These are phyloP conservation scores for Gulo gulo DNA, from an alignment of 2,113 vertebrate species.

Conservation along the genomic window DNA sequence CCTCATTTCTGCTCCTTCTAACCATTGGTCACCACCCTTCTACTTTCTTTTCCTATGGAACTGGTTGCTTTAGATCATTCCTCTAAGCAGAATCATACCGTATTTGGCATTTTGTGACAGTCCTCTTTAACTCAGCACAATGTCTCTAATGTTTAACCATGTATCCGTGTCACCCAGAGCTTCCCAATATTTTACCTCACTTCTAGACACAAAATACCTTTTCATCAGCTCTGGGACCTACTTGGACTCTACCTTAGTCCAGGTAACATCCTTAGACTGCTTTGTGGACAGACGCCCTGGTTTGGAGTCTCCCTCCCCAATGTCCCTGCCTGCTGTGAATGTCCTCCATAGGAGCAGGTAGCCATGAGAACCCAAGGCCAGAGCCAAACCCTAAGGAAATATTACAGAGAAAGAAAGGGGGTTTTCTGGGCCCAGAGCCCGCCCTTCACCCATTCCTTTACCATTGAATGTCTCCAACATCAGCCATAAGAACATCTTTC, in stretches of 20 bases:
- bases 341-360: not conserved
- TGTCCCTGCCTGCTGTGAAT: not conserved
- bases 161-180: not conserved
- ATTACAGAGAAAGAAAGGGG: not conserved
- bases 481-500: too few relatives aligned
- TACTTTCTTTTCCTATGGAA: not conserved
- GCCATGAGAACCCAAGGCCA: not conserved
- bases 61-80: not conserved
- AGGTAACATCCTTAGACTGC: not conserved
- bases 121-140: not conserved
- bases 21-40: not conserved
- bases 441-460: not conserved
- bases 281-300: not conserved
- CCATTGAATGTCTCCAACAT: not conserved
- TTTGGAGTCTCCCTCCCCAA: not conserved
- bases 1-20: not conserved
- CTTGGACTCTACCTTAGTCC: not conserved
- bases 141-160: too few relatives aligned
- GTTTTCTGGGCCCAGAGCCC: not conserved
- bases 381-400: not conserved
- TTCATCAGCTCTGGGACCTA: not conserved
- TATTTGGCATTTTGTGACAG: not conserved
- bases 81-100: not conserved
- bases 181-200: not conserved
- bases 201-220: not conserved